Evolutionary conservation across 2,113 vertebrate species (phyloP).

Genomic region (Miniopterus natalensis): DNA sequence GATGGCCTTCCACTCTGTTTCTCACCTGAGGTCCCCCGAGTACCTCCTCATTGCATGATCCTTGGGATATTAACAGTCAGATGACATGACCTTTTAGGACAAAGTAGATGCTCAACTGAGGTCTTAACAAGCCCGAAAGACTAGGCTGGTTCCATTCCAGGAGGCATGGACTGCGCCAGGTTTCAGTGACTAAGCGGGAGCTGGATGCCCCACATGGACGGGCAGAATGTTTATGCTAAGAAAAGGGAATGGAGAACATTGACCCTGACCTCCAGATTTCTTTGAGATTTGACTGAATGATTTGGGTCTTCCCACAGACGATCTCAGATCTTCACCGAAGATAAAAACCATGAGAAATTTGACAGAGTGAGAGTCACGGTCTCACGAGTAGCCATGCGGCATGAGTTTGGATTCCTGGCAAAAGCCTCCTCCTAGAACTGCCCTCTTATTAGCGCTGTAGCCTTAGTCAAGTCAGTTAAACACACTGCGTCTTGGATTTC

Average conservation of each 20-base stretch:
- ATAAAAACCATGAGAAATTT: not conserved
- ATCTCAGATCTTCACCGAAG: not conserved
- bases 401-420: not conserved
- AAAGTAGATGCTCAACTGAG: not conserved
- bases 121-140: not conserved
- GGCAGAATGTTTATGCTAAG: not conserved
- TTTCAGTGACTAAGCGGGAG: not conserved
- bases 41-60: not conserved
- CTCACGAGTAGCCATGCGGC: not conserved
- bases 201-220: not conserved
- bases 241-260: rapidly evolving
- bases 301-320: not conserved
- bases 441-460: not conserved
- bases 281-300: not conserved
- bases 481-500: not conserved
- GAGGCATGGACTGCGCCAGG: rapidly evolving
- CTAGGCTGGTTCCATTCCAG: not conserved
- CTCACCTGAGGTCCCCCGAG: not conserved
- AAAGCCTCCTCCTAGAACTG: not conserved
- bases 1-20: not conserved
- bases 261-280: not conserved
- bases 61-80: not conserved
- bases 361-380: not conserved
- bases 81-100: not conserved
- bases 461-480: not conserved